Evolutionary conservation across 2,888 invertebrate species (phyloP).

Genomic region (Alsophila aescularia): DNA sequence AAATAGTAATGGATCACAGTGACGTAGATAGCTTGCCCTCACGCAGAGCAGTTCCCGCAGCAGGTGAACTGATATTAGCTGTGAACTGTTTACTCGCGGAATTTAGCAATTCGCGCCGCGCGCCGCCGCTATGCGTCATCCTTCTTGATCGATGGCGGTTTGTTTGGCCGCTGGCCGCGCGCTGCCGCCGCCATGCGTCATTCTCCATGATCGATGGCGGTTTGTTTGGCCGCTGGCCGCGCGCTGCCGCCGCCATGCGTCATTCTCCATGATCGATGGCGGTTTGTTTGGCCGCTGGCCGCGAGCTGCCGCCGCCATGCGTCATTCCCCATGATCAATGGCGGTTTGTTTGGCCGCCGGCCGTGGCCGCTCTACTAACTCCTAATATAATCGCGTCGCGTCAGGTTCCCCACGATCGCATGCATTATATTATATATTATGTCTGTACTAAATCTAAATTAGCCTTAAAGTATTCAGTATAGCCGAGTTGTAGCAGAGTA

Average conservation of each 20-base stretch:
- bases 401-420: conserved; percentile 9
- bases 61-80: too few relatives aligned
- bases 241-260: neutral
- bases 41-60: too few relatives aligned
- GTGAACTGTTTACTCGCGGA: too few relatives aligned
- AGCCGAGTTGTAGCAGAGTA: too few relatives aligned
- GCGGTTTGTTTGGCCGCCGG: conserved; percentile 1
- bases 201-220: neutral
- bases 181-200: neutral
- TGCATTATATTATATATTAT: too few relatives aligned
- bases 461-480: too few relatives aligned
- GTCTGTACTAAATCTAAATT: too few relatives aligned
- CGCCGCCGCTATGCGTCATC: neutral
- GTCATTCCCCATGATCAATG: neutral
- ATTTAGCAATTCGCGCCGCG: neutral
- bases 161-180: neutral
- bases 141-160: neutral
- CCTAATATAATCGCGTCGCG: neutral
- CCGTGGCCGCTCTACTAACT: conserved; percentile 29
- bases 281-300: neutral
- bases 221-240: neutral
- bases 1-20: too few relatives aligned
- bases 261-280: neutral
- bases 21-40: too few relatives aligned
- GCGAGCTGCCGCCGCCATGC: neutral